Base-by-base conservation (phyloP, 2,797 vertebrate genomes). In the Rhinoraja longicauda region DNA sequence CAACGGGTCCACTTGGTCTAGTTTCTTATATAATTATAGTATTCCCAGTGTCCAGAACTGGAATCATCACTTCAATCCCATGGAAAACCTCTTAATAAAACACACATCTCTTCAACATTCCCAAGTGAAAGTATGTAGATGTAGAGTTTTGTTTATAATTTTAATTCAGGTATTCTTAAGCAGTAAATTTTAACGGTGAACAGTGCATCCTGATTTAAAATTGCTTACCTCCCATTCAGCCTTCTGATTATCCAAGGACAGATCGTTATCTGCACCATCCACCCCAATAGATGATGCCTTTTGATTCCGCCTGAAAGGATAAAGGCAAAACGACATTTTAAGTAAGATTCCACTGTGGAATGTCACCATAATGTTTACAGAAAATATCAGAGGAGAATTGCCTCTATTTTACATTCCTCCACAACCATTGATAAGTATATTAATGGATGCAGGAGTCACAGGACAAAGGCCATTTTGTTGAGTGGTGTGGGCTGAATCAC, bases 281-380 rank as follows among this genome's bases (percentile, higher is more conserved):
- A 94, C 93, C 67, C 92, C 94, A 2, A 94, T 92, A 0, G 94
- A 94, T 0, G 95, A 64, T 4, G 94, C 94, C 94, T 96, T 96
- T 93, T 97, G 97, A 93, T 95, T 95, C 29, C 95, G 94, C 93
- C 97, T 98, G 17, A 39, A 72, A 84, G 1, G 5, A 67, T 29
- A 78, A 81, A 36, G 59, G 19, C 1, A 0, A 0, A 88, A 88
- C 24, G 13, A 45, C 72, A 29, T 57, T 59, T 17, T 24, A 13
- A 0, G 0, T 29, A 6, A 10, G 45, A 0, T 32, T 24, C 53
- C 39, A 32, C 21, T 39, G 5, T 29, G 39, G 17, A 73, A 78
- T 26, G 29, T 29, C 9, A 72, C 1, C 12, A 5, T 24, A 90
- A 1, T 17, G 32, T 8, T 79, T 67, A 5, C 24, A 82, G 64